Evolutionary conservation across 2,888 invertebrate species (phyloP).

Genomic region (Dermolepida albohirtum): DNA sequence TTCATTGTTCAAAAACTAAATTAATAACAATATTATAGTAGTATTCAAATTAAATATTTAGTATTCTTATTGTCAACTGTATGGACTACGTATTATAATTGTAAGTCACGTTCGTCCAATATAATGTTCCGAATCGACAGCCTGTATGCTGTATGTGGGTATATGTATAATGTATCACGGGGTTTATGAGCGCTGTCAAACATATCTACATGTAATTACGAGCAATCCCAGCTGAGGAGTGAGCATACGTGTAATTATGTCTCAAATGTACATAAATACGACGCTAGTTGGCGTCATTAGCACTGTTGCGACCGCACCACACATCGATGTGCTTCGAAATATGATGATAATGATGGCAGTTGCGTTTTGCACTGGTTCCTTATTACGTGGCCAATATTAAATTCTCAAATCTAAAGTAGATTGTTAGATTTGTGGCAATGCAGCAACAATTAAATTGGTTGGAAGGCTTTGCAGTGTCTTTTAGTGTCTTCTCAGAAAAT

Average conservation of each 20-base stretch:
- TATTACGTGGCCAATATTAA: slow-evolving; percentile 5
- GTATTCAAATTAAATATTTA: too few relatives aligned
- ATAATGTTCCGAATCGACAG: too few relatives aligned
- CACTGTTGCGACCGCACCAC: slow-evolving; percentile 1
- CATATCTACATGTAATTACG: slow-evolving; percentile 20
- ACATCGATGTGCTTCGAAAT: slow-evolving; percentile 11
- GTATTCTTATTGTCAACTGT: too few relatives aligned
- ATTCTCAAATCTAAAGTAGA: too few relatives aligned
- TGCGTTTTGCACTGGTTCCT: slow-evolving; percentile 1
- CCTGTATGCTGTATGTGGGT: not conserved
- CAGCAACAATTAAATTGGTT: too few relatives aligned
- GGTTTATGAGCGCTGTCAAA: slow-evolving; percentile 23
- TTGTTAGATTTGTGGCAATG: too few relatives aligned
- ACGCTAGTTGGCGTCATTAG: slow-evolving; percentile 21
- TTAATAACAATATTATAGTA: too few relatives aligned
- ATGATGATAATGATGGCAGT: slow-evolving; percentile 23
- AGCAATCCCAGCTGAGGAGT: slow-evolving; percentile 16
- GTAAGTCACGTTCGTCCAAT: too few relatives aligned
- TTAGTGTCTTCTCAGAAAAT: too few relatives aligned
- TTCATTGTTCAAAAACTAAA: too few relatives aligned
- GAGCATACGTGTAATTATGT: slow-evolving; percentile 16
- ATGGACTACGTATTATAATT: too few relatives aligned
- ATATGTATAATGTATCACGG: slow-evolving; percentile 6
- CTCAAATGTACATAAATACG: slow-evolving; percentile 23
- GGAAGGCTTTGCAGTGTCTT: too few relatives aligned